Percentiles rank a stretch among this genome's conserved stretches.
Evolutionary conservation across 2,113 vertebrate species (phyloP).

Genomic region (Paramormyrops kingsleyae): DNA sequence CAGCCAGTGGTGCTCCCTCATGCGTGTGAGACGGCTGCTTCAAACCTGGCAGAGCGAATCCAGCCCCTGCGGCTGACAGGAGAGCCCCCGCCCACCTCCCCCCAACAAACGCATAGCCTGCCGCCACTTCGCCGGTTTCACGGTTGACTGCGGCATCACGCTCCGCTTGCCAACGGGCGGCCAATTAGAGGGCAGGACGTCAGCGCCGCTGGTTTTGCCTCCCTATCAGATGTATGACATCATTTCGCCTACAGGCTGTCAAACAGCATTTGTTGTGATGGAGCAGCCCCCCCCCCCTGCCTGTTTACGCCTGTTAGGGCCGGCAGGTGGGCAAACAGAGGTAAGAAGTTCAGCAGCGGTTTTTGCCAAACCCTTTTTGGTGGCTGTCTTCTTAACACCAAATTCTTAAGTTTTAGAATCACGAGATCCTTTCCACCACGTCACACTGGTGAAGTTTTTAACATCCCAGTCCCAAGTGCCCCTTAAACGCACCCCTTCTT

Average conservation of each 20-base stretch:
- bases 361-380: background rate
- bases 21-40: background rate
- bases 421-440: background rate
- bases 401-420: background rate
- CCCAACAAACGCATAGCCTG: background rate
- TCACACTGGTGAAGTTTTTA: background rate
- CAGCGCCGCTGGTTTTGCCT: background rate
- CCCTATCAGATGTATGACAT: conserved; percentile 1
- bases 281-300: background rate
- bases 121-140: background rate
- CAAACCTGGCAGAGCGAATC: background rate
- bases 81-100: background rate
- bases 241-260: background rate
- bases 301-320: background rate
- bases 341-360: background rate
- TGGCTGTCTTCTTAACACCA: background rate
- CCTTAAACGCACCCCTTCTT: background rate
- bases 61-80: background rate
- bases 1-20: background rate
- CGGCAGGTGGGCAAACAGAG: background rate
- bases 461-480: background rate
- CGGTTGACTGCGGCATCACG: background rate
- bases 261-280: background rate
- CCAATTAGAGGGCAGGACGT: background rate
- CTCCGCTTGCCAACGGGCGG: background rate